Evolutionary conservation across 2,888 invertebrate genomes (phyloP).

Genomic region (Molanna angustata): DNA sequence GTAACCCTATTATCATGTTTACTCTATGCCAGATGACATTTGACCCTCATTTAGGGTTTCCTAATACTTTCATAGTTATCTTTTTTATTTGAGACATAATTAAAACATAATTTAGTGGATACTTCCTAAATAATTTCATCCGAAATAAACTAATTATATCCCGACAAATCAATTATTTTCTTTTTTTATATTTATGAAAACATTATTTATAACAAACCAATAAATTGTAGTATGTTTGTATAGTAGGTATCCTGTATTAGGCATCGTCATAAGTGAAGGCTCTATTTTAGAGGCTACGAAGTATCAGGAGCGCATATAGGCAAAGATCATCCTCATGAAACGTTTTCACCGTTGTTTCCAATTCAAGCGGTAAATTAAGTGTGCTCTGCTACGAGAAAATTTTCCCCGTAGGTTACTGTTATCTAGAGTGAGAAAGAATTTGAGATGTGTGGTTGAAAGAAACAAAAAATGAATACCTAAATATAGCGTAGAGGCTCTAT

Average conservation of each 20-base stretch:
- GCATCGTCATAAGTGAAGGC: constrained; percentile 30
- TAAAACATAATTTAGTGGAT: no score
- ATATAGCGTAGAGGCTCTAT: constrained; percentile 25
- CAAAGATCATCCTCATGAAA: no score
- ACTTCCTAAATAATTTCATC: no score
- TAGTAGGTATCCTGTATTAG: no score
- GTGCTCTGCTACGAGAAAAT: constrained; percentile 6
- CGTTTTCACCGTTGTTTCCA: no score
- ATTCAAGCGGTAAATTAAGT: no score
- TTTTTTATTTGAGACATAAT: no score
- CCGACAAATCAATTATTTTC: no score
- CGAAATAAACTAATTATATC: no score
- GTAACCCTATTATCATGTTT: not conserved
- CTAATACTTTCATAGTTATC: no score
- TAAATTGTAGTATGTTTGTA: constrained; percentile 3
- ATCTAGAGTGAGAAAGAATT: constrained; percentile 4
- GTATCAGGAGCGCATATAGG: constrained; percentile 25
- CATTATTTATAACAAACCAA: not conserved
- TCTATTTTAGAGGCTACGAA: constrained; percentile 32
- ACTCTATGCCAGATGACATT: not conserved
- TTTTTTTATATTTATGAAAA: no score
- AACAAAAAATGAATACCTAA: constrained; percentile 12
- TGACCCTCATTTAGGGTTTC: not conserved
- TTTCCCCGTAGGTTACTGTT: constrained; percentile 6
- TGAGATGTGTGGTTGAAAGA: not conserved